Percentiles rank a stretch among this genome's conserved stretches.
Evolutionary conservation across 1,140 invertebrate genomes (phyloP).

Genomic region (Drosophila erecta): DNA sequence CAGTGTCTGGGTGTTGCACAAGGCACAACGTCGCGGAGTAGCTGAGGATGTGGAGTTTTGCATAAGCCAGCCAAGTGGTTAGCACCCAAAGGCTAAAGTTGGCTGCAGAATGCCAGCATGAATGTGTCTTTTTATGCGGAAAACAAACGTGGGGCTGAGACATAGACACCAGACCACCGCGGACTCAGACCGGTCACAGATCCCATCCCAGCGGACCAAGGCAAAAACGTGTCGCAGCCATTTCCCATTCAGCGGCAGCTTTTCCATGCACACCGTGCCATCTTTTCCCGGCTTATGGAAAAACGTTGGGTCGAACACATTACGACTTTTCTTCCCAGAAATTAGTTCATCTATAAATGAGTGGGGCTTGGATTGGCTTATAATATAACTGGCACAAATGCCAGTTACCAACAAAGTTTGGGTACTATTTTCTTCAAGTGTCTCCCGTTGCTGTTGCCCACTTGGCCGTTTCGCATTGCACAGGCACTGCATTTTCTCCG

Average conservation of each 20-base stretch:
- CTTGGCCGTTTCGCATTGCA: constrained; percentile 56
- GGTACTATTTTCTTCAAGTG: neutral
- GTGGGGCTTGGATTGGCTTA: no score
- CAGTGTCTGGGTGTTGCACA: constrained; percentile 44
- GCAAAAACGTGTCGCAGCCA: constrained; percentile 76
- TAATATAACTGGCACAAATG: no score
- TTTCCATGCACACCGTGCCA: constrained; percentile 56
- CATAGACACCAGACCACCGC: constrained; percentile 26
- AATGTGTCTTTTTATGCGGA: constrained; percentile 40
- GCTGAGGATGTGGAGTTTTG: constrained; percentile 52
- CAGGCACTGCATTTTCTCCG: constrained; percentile 61
- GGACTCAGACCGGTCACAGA: constrained; percentile 26
- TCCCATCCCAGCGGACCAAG: constrained; percentile 44
- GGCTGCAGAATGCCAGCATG: constrained; percentile 52
- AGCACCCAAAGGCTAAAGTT: constrained; percentile 79
- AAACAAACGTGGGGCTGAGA: constrained; percentile 47
- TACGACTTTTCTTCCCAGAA: neutral
- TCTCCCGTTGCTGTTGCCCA: constrained; percentile 33
- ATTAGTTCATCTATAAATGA: no score
- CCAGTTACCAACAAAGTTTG: neutral
- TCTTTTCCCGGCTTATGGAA: constrained; percentile 31
- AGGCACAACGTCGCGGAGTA: constrained; percentile 21
- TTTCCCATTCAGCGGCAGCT: constrained; percentile 71
- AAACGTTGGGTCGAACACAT: neutral
- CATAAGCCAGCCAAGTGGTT: constrained; percentile 59